Evolutionary conservation across 2,888 invertebrate genomes (phyloP), one percentile per base, ranked within the genome.

Genomic region (Sphaerophoria taeniata): DNA sequence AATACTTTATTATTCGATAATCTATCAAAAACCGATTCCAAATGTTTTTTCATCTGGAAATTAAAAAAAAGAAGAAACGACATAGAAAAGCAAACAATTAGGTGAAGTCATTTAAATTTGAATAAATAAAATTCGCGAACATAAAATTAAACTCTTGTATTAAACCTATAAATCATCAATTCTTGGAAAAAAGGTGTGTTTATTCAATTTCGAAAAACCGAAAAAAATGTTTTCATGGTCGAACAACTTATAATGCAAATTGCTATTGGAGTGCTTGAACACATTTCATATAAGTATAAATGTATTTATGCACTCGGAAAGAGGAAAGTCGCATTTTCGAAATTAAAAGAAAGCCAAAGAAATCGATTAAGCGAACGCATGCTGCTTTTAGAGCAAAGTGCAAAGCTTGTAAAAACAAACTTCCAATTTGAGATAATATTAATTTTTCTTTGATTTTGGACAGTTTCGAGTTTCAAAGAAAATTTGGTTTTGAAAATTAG

Each of bases 241-340:
- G 49, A 63, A 63, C 47, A 63, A 63, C 33, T 36, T 63, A 47
- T 47, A 63, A 63, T 63, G 63, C 63, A 63, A 63, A 63, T 63
- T 63, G 12, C 47, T 47, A 7, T 14, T 56, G 56, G 14, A 34
- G 9, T 34, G 6, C 36, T 56, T 14, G 14, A 36, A 1, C 31
- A 4, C 33, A 9, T 36, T 9, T 63, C 0, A 33, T 24, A 24
- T 24, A 24, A 63, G 7, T 12, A 45, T 31, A 47, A 47, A 14
- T 63, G 6, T 63, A 9, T 63, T 6, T 63, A 58, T 58, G 63
- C 63, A 63, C 47, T 47, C 16, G 7, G 5, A 3, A 16, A 34
- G 14, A 63, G 63, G 47, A 49, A 49, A 34, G 47, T 7, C 5
- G 47, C 24, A 63, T 63, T 39, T 43, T 3, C 6, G 16, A 58